A percentile compares a stretch with the other conserved stretches of the same genome.
Conservation (phyloP, 2,797 vertebrate genomes). For the Takifugu ocellatus region DNA sequence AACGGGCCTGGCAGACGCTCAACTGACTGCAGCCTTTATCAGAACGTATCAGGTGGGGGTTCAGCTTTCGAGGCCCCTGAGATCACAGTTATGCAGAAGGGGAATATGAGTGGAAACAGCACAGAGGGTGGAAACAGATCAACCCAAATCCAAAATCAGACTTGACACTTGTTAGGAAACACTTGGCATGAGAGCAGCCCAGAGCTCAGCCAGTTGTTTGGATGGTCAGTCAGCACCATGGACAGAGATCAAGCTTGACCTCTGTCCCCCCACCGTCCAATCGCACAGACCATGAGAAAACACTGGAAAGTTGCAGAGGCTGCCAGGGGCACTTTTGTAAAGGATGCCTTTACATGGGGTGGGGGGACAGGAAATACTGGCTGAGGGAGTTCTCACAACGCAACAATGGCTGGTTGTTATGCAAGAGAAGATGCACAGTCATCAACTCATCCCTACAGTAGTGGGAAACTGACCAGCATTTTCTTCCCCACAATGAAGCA, state of each 20-base stretch:
- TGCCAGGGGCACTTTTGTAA: constrained; percentile 40
- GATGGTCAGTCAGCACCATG: constrained; percentile 71
- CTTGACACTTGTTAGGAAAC: neutral
- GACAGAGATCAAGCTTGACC: constrained; percentile 64
- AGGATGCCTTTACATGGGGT: neutral
- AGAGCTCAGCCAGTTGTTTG: constrained; percentile 19
- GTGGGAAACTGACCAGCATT: constrained; percentile 22
- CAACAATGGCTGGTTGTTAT: neutral
- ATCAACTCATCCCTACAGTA: constrained; percentile 2
- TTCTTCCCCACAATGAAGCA: constrained; percentile 10
- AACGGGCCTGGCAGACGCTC: constrained; percentile 20
- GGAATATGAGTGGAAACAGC: constrained; percentile 1
- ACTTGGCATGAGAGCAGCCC: constrained; percentile 16
- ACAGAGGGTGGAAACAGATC: constrained; percentile 13
- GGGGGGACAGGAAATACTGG: neutral
- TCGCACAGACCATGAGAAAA: constrained; percentile 49
- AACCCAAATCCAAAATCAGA: constrained; percentile 20
- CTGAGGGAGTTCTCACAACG: neutral
- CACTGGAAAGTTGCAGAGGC: constrained; percentile 50
- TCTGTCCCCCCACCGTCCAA: constrained; percentile 35
- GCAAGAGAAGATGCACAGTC: constrained; percentile 1
- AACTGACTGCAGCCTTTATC: constrained; percentile 35
- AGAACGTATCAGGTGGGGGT: neutral
- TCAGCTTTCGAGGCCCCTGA: constrained; percentile 9
- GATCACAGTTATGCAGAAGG: neutral